Evolutionary conservation across 64 coral and sea anemone species (phyloP).

Genomic region (Dendrophyllia cribrosa): DNA sequence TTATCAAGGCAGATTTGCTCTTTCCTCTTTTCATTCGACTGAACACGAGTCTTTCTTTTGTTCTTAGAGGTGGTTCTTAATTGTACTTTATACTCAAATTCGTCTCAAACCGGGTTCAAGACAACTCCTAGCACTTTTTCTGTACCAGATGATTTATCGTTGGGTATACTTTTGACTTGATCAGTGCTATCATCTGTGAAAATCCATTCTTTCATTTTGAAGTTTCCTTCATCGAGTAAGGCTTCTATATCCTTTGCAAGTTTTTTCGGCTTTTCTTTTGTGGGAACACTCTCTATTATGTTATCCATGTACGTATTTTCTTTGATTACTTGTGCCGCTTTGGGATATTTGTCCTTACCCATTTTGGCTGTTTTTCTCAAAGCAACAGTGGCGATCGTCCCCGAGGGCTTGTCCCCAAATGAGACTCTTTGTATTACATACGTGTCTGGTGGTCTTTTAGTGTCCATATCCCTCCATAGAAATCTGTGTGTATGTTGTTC

Average conservation of each 20-base stretch:
- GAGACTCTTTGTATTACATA: conserved; percentile 60
- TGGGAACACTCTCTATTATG: neutral
- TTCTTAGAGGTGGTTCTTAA: neutral
- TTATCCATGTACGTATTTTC: neutral
- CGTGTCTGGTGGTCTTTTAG: neutral
- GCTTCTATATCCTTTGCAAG: conserved; percentile 38
- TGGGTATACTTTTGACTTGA: conserved; percentile 18
- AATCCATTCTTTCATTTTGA: conserved; percentile 66
- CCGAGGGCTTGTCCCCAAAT: conserved; percentile 57
- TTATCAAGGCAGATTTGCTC: neutral
- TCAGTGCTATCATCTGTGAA: conserved; percentile 31
- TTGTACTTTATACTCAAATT: conserved; percentile 14
- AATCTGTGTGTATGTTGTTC: conserved; percentile 27
- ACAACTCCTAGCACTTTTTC: conserved; percentile 61
- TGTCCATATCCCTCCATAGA: conserved; percentile 36
- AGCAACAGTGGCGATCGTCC: conserved; percentile 61
- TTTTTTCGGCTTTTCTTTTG: neutral
- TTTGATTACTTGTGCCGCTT: neutral
- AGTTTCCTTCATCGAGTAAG: conserved; percentile 32
- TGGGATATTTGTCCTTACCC: neutral
- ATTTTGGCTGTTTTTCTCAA: neutral
- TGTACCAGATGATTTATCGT: neutral
- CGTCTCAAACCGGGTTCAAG: conserved; percentile 11
- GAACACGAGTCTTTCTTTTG: neutral
- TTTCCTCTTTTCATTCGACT: no score